Evolutionary conservation across 1,140 invertebrate species (phyloP), one percentile per base, ranked within the genome.

Genomic region (Phymorhynchus buccinoides): DNA sequence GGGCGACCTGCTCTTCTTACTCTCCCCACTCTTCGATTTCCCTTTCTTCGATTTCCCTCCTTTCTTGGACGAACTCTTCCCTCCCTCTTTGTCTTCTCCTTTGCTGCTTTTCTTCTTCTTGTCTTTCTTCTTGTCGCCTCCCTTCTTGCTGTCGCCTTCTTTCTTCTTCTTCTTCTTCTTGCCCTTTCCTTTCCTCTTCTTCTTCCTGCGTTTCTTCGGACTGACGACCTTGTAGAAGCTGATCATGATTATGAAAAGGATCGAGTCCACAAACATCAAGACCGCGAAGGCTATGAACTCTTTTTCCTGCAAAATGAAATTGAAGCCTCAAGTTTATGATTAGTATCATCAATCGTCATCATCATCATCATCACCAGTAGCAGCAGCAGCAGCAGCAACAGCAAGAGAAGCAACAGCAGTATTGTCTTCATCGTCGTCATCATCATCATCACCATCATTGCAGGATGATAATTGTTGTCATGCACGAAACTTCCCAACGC

Each of bases 251-350:
- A 95, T 95, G 90, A 99, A 98, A 35, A 98, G 92, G 0, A 96
- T 56, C 94, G 98, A 97, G 88, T 97, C 97, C 0, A 95, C 89
- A 73, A 96, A 92, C 97, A 99, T 98, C 1, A 98, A 93, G 1
- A 94, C 96, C 71, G 97, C 96, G 92, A 98, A 99, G 0, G 99
- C 92, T 93, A 98, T 96, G 92, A 98, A 98, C 92, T 98, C 97
- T 41, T 94, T 95, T 37, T 96, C 95, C 97, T 97, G 94, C 81
- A 95, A 95, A 90, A 91, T 87, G 90, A 86, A 90, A 77, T 82
- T 82, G 71, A 85, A 62, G 44, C 80, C 44, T 86, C 56, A 30
- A 52, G 3, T 7, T 7, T 41, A 18, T 16, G 32, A 41, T 7
- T 27, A 83, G 73, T 14, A 78, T 42, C 80, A 44, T 52, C 48